phyloP scores from a whole-genome alignment of 2,113 vertebrate species.

The Tretioscincus oriximinensis region DNA sequence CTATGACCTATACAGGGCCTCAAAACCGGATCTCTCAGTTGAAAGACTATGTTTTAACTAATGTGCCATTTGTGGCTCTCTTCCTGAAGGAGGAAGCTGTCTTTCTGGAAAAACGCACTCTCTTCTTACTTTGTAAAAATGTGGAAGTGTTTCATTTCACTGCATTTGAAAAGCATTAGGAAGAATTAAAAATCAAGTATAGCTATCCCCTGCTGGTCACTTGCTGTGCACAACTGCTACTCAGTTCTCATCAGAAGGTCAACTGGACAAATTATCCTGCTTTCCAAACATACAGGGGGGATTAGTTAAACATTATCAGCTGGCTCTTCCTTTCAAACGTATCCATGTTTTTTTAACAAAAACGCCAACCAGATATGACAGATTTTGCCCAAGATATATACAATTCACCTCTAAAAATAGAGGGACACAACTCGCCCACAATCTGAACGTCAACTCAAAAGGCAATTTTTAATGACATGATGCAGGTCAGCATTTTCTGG shows the following conservation, averaged over 20 bases:
- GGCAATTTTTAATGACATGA: constrained; percentile 33
- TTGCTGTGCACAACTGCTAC: constrained; percentile 2
- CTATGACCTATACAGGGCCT: no score
- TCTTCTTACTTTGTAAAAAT: neutral
- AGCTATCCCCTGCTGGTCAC: neutral
- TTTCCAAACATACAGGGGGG: constrained; percentile 24
- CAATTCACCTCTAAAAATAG: constrained; percentile 28
- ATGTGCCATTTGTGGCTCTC: no score
- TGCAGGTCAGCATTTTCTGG: constrained; percentile 46
- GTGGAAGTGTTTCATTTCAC: neutral
- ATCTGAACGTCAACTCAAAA: constrained; percentile 12
- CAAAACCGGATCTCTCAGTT: no score
- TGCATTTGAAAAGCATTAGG: neutral
- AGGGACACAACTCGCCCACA: constrained; percentile 21
- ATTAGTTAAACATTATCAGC: constrained; percentile 29
- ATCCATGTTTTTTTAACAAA: constrained; percentile 11
- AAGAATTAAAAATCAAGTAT: neutral
- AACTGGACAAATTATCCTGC: constrained; percentile 33
- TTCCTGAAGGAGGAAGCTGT: no score
- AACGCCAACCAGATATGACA: constrained; percentile 17
- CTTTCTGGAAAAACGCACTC: no score
- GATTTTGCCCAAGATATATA: constrained; percentile 22
- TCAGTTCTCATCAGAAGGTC: constrained; percentile 16
- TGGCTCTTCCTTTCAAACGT: constrained; percentile 41
- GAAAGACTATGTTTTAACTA: no score